Conservation (phyloP, 2,797 vertebrate species). For the Parauchenoglanis ngamensis region DNA sequence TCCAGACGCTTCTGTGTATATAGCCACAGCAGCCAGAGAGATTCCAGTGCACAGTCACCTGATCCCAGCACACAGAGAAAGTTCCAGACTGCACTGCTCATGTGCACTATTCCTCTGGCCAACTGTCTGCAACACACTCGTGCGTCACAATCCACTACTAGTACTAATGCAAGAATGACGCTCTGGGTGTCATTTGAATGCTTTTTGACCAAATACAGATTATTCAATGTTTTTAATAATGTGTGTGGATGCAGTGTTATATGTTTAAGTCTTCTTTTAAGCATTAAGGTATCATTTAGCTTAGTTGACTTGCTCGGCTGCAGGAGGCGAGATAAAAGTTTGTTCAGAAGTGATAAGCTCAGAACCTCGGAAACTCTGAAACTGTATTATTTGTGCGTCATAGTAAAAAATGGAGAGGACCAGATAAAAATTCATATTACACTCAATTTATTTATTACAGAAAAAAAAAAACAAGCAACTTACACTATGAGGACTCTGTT, state of each 20-base stretch:
- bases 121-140: slow-evolving; percentile 17
- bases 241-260: not conserved
- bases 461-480: not conserved
- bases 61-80: slow-evolving; percentile 69
- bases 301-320: not conserved
- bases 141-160: slow-evolving; percentile 1
- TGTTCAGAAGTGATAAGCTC: slow-evolving; percentile 30
- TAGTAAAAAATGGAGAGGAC: not conserved
- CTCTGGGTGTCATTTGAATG: not conserved
- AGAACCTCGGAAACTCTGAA: not conserved
- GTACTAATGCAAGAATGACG: not conserved
- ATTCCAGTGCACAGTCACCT: slow-evolving; percentile 71
- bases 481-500: not conserved
- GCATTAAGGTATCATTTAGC: not conserved
- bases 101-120: slow-evolving; percentile 27
- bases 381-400: not conserved
- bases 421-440: not conserved
- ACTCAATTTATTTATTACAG: slow-evolving; percentile 24
- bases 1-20: slow-evolving; percentile 63
- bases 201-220: not conserved
- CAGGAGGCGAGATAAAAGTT: slow-evolving; percentile 23
- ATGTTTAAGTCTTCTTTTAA: not conserved
- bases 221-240: not conserved
- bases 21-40: slow-evolving; percentile 60
- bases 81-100: slow-evolving; percentile 66